These are phyloP conservation scores for Elephas maximus DNA, from an alignment of 2,113 vertebrate species.

Conservation along the genomic window DNA sequence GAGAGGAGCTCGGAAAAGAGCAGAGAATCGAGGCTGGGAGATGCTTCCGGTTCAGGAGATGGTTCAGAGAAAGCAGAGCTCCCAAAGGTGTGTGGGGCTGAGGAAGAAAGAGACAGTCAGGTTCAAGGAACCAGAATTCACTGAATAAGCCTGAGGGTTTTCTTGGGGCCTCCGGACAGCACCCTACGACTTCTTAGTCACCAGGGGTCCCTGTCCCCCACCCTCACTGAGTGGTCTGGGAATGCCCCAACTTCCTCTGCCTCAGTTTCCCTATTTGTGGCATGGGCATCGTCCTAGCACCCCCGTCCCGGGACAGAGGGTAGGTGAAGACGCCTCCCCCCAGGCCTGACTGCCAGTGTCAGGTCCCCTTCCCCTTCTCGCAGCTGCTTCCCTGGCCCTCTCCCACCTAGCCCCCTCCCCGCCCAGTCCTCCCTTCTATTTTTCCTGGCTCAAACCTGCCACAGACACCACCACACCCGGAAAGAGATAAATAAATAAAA, in stretches of 20 bases:
- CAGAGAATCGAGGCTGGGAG: background rate
- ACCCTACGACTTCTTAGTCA: background rate
- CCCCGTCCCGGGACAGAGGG: background rate
- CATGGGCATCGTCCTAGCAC: background rate
- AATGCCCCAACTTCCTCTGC: background rate
- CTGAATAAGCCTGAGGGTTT: accelerated
- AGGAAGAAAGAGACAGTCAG: accelerated
- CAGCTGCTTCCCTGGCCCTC: background rate
- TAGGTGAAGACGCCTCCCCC: accelerated
- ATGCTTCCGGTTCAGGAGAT: background rate
- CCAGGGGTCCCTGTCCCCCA: background rate
- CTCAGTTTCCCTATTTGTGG: background rate
- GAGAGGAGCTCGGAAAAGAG: accelerated
- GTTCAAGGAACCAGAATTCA: background rate
- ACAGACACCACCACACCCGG: constrained; percentile 73
- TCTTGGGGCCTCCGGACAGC: accelerated
- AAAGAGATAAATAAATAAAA: constrained; percentile 82
- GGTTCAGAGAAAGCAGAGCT: background rate
- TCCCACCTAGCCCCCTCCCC: background rate
- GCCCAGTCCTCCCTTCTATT: background rate
- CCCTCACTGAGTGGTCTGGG: background rate
- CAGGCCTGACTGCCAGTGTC: background rate
- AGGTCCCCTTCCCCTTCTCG: background rate
- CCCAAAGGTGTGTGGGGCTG: background rate
- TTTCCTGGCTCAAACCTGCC: constrained; percentile 75